A percentile compares a stretch with the other conserved stretches of the same genome.
phyloP scores from a whole-genome alignment of 2,113 vertebrate species.

The Saguinus midas region DNA sequence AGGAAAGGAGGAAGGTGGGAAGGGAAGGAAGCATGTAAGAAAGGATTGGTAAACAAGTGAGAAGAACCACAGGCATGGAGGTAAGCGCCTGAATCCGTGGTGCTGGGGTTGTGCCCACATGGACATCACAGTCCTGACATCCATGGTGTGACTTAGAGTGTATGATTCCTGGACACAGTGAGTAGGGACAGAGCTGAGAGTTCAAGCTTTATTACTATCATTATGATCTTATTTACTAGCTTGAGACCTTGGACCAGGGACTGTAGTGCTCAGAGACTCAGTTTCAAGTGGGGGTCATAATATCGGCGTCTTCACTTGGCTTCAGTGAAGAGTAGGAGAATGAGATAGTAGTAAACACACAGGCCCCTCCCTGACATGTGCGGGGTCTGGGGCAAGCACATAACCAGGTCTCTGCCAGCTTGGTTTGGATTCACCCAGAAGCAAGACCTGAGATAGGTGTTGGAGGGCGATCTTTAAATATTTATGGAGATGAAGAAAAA shows the following conservation, averaged over 20 bases:
- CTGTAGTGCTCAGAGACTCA: neutral
- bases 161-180: too few species aligned
- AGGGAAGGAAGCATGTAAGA: neutral
- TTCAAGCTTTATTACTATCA: fast-evolving
- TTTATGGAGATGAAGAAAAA: neutral
- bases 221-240: fast-evolving
- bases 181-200: too few species aligned
- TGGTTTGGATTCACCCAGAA: neutral
- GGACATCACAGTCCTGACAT: fast-evolving
- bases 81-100: fast-evolving
- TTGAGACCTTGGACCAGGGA: neutral
- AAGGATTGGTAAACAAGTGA: fast-evolving
- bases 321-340: too few species aligned
- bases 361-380: neutral
- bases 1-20: fast-evolving
- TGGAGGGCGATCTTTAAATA: too few species aligned
- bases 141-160: fast-evolving
- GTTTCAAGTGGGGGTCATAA: fast-evolving
- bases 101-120: fast-evolving
- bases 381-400: fast-evolving
- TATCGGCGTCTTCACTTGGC: neutral
- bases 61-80: fast-evolving
- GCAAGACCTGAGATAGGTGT: neutral
- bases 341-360: fast-evolving
- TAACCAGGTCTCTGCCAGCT: too few species aligned